Percentiles rank a stretch among this genome's conserved stretches.
Conservation (phyloP, 2,113 vertebrate species). For the Dasyurus viverrinus region DNA sequence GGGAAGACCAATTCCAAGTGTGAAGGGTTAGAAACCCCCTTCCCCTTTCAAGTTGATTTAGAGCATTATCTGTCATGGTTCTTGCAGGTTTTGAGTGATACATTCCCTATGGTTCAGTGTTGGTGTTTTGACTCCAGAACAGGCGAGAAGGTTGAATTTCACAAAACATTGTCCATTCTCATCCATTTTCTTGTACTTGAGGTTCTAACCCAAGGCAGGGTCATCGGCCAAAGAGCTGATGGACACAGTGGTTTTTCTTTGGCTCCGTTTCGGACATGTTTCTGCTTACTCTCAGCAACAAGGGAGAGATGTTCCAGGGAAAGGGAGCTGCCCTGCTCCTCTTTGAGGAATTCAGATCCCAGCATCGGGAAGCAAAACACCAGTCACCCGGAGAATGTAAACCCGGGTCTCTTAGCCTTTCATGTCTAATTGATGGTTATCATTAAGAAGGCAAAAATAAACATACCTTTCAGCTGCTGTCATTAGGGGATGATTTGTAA, state of each 20-base stretch:
- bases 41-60: background rate
- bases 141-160: background rate
- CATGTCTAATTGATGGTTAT: background rate
- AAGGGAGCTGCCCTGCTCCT: background rate
- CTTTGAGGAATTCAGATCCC: background rate
- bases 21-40: background rate
- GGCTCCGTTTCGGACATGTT: background rate
- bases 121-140: background rate
- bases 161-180: background rate
- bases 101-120: background rate
- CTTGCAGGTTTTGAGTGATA: background rate
- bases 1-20: background rate
- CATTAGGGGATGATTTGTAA: background rate
- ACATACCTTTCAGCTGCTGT: rapidly evolving
- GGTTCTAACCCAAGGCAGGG: background rate
- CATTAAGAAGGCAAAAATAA: background rate
- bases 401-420: background rate
- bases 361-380: background rate
- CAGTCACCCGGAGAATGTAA: too few species aligned
- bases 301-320: background rate
- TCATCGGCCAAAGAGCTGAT: background rate
- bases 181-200: background rate
- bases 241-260: background rate
- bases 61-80: background rate
- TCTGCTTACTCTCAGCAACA: background rate